These are phyloP conservation scores for Columba livia DNA, from an alignment of 2,113 vertebrate species.

Conservation along the genomic window DNA sequence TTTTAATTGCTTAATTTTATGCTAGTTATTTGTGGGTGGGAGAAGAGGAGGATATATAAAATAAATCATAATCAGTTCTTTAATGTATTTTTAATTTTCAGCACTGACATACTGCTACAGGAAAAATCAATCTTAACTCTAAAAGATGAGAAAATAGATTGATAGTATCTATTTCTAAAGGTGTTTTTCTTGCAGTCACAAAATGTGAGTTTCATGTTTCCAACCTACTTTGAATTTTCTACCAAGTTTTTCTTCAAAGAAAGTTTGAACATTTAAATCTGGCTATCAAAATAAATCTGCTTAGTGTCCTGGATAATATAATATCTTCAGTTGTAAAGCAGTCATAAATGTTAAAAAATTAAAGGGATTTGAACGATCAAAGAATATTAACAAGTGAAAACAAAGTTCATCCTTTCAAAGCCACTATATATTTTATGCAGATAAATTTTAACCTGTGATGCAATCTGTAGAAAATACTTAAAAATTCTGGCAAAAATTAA, in stretches of 20 bases:
- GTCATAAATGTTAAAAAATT: neutral
- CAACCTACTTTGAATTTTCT: neutral
- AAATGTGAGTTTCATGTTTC: neutral
- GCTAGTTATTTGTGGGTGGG: constrained; percentile 24
- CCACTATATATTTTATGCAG: neutral
- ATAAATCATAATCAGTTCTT: constrained; percentile 70
- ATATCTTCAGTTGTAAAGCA: neutral
- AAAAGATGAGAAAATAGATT: constrained; percentile 47
- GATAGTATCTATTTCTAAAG: constrained; percentile 2
- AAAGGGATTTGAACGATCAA: neutral
- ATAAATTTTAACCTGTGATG: neutral
- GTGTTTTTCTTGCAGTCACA: constrained; percentile 31
- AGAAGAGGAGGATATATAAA: neutral
- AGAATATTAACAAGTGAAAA: neutral
- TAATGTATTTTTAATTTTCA: constrained; percentile 75
- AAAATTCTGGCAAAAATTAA: neutral
- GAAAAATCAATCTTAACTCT: constrained; percentile 68
- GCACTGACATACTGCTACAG: constrained; percentile 22
- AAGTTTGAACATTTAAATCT: neutral
- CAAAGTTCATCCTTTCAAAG: neutral
- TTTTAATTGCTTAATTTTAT: constrained; percentile 6
- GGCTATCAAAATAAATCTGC: neutral
- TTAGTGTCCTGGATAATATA: neutral
- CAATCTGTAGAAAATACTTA: neutral
- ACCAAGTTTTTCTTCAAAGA: neutral